phyloP scores from a whole-genome alignment of 2,113 vertebrate genomes.

The Channa maculata region DNA sequence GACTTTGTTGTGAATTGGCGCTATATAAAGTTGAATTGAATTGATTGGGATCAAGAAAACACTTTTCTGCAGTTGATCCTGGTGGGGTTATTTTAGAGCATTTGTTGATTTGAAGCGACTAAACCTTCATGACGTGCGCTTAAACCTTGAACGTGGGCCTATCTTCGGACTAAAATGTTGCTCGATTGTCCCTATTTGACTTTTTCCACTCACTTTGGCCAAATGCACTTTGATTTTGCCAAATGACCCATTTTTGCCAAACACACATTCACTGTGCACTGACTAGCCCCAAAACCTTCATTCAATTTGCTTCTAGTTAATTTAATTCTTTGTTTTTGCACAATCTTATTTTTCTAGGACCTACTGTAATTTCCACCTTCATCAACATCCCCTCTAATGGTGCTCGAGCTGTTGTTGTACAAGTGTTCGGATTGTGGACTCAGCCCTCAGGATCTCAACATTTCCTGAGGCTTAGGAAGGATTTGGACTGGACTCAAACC shows the following conservation, averaged over 20 bases:
- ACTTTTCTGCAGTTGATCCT: too few species aligned
- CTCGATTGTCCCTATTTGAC: constrained; percentile 48
- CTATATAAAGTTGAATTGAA: too few species aligned
- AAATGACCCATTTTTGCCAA: constrained; percentile 57
- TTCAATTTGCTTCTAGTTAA: constrained; percentile 22
- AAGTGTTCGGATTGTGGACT: constrained; percentile 46
- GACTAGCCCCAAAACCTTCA: neutral
- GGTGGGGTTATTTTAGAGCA: too few species aligned
- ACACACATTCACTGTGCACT: constrained; percentile 17
- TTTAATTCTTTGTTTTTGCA: constrained; percentile 8
- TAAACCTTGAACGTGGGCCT: constrained; percentile 53
- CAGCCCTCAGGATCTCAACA: constrained; percentile 39
- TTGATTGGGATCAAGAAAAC: too few species aligned
- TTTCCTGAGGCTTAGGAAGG: constrained; percentile 53
- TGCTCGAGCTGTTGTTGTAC: constrained; percentile 37
- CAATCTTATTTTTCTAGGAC: constrained; percentile 31
- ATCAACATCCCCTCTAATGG: constrained; percentile 43
- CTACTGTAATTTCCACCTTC: constrained; percentile 6
- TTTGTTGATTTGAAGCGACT: constrained; percentile 32
- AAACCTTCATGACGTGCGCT: constrained; percentile 16
- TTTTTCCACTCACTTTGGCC: constrained; percentile 43
- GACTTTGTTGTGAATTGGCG: too few species aligned
- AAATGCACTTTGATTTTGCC: constrained; percentile 70
- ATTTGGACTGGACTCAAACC: constrained; percentile 52
- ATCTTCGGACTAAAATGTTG: constrained; percentile 35